Base-by-base conservation (phyloP, 2,113 vertebrate species). In the Ivindomyrus marchei region DNA sequence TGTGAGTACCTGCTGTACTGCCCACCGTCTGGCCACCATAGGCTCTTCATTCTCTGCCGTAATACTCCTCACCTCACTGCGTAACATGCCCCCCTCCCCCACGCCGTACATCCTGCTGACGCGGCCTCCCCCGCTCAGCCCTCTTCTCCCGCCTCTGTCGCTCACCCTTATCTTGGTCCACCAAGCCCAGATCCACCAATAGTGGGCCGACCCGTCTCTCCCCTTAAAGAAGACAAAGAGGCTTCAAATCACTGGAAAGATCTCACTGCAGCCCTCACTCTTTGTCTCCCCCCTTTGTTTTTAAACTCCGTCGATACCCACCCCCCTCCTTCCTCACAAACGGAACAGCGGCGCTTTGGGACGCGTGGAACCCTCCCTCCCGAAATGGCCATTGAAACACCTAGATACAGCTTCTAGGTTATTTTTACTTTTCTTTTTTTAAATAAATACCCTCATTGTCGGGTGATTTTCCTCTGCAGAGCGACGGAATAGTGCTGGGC, bases 81-180 rank as follows among this genome's bases (percentile, higher is more conserved):
- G 36, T 21, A 46, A 42, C 9, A 66, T n/a, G 21, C 49, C 49
- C 49, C 58, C 58, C 58, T 8, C 56, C 58, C 52, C 52, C 52
- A 21, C 19, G 1, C 4, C 4, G 1, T 56, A 56, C 58, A n/a
- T 9, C 24, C 58, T 10, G 56, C 24, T 62, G 56, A 62, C 8
- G 24, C 24, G 24, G 58, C 58, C 24, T 3, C 2, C 27, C 66
- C n/a, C 11, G 9, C 27, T 77, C 36, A 6, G 53, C 36, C 42
- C 39, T 21, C 88, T 88, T 89, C 89, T 47, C 86, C 39, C 0
- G 42, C 90, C 89, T 91, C 90, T 85, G 86, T 92, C 92, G 89
- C 91, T 94, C 90, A 52, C 46, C 90, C 94, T 95, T 95, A 94
- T 95, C 95, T 92, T 88, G 70, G 80, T 70, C 89, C 21, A 77